Evolutionary conservation across 2,797 vertebrate species (phyloP), one percentile per base, ranked within the genome.

Genomic region (Xerus rutilus): DNA sequence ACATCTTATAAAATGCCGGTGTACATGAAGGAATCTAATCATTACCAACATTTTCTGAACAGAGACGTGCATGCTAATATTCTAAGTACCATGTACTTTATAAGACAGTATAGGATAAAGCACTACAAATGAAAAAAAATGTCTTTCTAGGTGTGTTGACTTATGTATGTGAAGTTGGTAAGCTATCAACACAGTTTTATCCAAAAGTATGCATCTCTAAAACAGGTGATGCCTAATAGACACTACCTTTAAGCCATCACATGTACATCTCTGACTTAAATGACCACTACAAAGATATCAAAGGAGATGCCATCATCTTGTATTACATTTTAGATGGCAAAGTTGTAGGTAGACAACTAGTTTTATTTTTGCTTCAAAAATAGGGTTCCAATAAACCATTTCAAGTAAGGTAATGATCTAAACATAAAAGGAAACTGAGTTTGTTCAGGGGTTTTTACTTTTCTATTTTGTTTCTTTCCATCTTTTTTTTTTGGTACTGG

Each of bases 321-420:
- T 79, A 84, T 69, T 69, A 89, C 32, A 77, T 69, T 91, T 77
- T 87, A 90, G 20, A 82, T 78, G 64, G 45, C 30, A 93, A 93
- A 69, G 57, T 20, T 86, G 14, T 28, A 57, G n/a, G 67, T 21
- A 72, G n/a, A 73, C n/a, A 76, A 90, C 35, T 86, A 83, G 35
- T 57, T 91, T 82, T 87, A 81, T 85, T 92, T 83, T 85, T 82
- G 54, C 78, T 92, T 92, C 77, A 88, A 92, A 93, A 93, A 91
- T 1, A 62, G 10, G 35, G 78, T 62, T 95, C 43, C 73, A 88
- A 84, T 93, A 95, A 86, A 84, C 52, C 91, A 93, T 73, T 85
- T 77, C 32, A 95, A 86, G 81, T 93, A 93, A 89, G 49, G 32
- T 69, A 92, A 93, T 93, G 21, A 93, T 43, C 69, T 88, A 5